phyloP scores from a whole-genome alignment of 2,797 vertebrate species.

The Petrocephalus sullivani region DNA sequence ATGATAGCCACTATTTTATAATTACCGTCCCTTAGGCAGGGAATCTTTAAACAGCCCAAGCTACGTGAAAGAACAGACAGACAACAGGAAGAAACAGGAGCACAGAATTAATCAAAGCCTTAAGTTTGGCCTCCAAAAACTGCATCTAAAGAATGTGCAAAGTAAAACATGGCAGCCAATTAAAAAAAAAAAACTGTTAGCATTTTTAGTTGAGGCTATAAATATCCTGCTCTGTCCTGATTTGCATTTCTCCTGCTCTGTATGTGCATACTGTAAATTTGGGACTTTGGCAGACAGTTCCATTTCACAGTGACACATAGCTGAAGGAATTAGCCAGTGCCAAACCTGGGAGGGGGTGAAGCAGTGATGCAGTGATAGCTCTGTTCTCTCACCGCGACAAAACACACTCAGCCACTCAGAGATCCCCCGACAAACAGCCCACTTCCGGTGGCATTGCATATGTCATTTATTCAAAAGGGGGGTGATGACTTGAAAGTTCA shows the following conservation, averaged over 20 bases:
- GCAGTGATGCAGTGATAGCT: not conserved
- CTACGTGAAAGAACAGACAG: not conserved
- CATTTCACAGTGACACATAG: not conserved
- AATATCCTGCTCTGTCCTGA: not conserved
- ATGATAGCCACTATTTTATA: not conserved
- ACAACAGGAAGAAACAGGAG: not conserved
- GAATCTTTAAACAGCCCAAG: not conserved
- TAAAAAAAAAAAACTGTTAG: not conserved
- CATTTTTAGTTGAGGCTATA: not conserved
- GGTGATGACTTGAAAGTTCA: not conserved
- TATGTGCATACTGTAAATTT: slow-evolving; percentile 1
- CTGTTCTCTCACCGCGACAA: not conserved
- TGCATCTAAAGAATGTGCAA: not conserved
- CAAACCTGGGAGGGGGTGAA: not conserved
- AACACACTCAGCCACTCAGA: not conserved
- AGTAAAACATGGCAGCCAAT: not conserved
- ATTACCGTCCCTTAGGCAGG: not conserved
- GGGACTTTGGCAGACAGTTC: not conserved
- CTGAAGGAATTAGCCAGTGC: not conserved
- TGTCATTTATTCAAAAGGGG: not conserved
- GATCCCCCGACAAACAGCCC: not conserved
- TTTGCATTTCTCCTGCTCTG: not conserved
- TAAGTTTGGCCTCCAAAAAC: not conserved
- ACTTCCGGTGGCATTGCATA: not conserved
- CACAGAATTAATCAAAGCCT: not conserved